Base-by-base conservation (phyloP, 1,140 invertebrate genomes). In the Choristoneura fumiferana region DNA sequence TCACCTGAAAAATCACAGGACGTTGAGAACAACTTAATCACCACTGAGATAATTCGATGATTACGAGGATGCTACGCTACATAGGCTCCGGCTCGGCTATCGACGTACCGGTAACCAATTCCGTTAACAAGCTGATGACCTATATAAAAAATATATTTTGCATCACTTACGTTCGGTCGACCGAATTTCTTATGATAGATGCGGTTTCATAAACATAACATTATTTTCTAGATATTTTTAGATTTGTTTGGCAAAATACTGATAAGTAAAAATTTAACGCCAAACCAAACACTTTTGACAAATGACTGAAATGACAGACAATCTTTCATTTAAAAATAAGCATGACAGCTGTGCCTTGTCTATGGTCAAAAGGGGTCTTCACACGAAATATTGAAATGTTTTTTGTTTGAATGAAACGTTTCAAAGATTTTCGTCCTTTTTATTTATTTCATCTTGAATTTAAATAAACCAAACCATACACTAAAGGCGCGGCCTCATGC, bases 101-200 rank as follows among this genome's bases (percentile, higher is more conserved):
- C 78, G 78, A 87, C 82, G 79, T 87, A 87, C 85, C 85, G 85
- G 85, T 89, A 89, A 89, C 85, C 83, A 88, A 77, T 82, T 73
- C 71, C 67, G 65, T 65, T 68, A 71, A 55, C 52, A 71, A 62
- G 45, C 56, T 53, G 77, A 62, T 76, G 73, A 81, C 74, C 73
- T 76, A 76, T 65, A 73, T 74, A 58, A 33, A 73, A 86, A 86
- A 88, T 88, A 88, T 66, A 60, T 56, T 62, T 57, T 33, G 54
- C 54, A 67, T 55, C 43, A 63, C 71, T 60, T 64, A 56, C 58
- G 60, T 56, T 34, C 8, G 52, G 13, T 35, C 53, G 38, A 58
- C 33, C 45, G 55, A 57, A 63, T 63, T 65, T 61, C 65, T 45
- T 58, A 65, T 63, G 54, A 60, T 40, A 34, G 61, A 57, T 62